Conservation (phyloP, 2,888 invertebrate species). For the Habrosyne pyritoides region DNA sequence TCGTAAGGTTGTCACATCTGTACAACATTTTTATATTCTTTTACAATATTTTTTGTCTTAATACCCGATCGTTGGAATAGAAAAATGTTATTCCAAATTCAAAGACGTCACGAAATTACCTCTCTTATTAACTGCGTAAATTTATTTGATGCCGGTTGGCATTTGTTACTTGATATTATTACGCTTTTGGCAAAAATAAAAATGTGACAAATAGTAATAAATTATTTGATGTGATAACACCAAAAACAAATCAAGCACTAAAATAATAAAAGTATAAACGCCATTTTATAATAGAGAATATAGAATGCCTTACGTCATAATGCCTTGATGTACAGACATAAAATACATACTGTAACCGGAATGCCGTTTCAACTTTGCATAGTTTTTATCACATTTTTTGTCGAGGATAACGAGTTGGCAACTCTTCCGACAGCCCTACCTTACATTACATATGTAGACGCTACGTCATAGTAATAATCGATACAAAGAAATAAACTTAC, state of each 20-base stretch:
- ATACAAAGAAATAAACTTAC: slow-evolving; percentile 16
- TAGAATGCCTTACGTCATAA: neutral
- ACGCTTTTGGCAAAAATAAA: neutral
- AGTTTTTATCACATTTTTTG: slow-evolving; percentile 45
- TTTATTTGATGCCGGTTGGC: neutral
- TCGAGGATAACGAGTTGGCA: slow-evolving; percentile 53
- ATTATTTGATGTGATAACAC: neutral
- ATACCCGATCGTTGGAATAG: too few species aligned
- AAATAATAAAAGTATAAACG: neutral
- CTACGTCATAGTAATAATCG: slow-evolving; percentile 24
- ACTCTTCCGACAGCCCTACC: slow-evolving; percentile 45
- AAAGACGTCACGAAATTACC: too few species aligned
- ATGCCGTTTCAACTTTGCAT: slow-evolving; percentile 17
- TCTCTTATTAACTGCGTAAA: too few species aligned
- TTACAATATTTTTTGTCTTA: too few species aligned
- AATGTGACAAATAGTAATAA: neutral
- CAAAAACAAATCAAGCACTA: neutral
- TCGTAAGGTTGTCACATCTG: neutral
- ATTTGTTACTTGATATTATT: neutral
- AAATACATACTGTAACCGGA: slow-evolving; percentile 23
- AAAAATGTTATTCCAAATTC: too few species aligned
- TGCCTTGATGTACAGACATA: slow-evolving; percentile 3
- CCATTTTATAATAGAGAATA: slow-evolving; percentile 1
- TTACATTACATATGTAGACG: slow-evolving; percentile 21
- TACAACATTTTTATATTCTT: too few species aligned